A percentile compares a stretch with the other conserved stretches of the same genome.
Conservation (phyloP, 2,797 vertebrate species). For the Urophycis tenuis region DNA sequence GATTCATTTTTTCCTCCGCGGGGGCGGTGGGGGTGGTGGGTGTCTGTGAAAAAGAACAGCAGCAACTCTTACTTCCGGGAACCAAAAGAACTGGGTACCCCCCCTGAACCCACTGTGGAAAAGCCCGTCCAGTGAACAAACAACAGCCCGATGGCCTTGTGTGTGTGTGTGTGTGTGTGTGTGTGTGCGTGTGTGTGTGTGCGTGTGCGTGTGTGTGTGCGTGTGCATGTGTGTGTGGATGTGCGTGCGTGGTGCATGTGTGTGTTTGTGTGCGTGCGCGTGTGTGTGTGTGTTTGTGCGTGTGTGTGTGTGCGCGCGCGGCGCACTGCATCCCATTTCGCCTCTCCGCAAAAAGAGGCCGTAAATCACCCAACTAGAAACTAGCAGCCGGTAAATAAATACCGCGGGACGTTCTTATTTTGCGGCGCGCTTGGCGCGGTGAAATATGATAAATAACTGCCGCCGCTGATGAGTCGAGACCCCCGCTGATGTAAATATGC, state of each 20-base stretch:
- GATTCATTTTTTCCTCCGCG: background rate
- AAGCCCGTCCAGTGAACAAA: background rate
- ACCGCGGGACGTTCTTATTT: conserved; percentile 17
- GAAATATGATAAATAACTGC: conserved; percentile 46
- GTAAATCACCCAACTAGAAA: background rate
- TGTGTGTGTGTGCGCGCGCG: too few species aligned
- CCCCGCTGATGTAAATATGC: conserved; percentile 55
- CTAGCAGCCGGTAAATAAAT: background rate
- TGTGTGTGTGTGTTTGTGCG: too few species aligned
- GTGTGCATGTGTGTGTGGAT: too few species aligned
- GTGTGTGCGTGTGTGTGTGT: too few species aligned
- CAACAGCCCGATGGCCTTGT: background rate
- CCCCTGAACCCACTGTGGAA: background rate
- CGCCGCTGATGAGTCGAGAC: conserved; percentile 50
- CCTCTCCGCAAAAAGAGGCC: too few species aligned
- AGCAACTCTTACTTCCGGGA: too few species aligned
- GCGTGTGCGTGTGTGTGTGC: too few species aligned
- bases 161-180: background rate
- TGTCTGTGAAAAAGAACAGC: background rate
- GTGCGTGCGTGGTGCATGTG: background rate
- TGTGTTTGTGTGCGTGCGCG: background rate
- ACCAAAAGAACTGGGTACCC: background rate
- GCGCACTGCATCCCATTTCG: too few species aligned
- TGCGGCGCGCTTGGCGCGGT: conserved; percentile 14
- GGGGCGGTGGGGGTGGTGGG: too few species aligned